phyloP scores from a whole-genome alignment of 2,113 vertebrate genomes.

The Larimichthys crocea region DNA sequence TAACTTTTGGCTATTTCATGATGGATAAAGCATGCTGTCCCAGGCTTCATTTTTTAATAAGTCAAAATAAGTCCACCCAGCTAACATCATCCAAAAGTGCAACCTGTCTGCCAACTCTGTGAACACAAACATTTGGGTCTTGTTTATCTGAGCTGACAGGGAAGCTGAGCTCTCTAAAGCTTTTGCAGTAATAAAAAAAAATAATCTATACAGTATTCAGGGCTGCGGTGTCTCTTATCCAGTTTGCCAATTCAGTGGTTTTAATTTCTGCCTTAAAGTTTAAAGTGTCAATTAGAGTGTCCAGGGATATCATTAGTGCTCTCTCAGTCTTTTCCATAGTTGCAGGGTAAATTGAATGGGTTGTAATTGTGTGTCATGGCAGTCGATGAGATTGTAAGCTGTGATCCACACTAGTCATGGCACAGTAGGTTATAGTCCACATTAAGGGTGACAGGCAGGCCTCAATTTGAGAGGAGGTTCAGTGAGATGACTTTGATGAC shows the following conservation, averaged over 20 bases:
- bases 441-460: constrained; percentile 46
- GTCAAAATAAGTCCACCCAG: not conserved
- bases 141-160: constrained; percentile 47
- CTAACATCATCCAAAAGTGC: constrained; percentile 20
- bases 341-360: constrained; percentile 60
- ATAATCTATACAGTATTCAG: constrained; percentile 18
- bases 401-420: constrained; percentile 54
- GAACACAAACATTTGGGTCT: constrained; percentile 26
- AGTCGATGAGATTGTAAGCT: constrained; percentile 50
- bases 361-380: constrained; percentile 64
- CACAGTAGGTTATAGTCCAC: constrained; percentile 39
- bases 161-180: constrained; percentile 19
- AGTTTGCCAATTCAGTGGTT: constrained; percentile 70
- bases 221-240: constrained; percentile 24
- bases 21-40: constrained; percentile 19
- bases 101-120: constrained; percentile 29
- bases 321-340: constrained; percentile 59
- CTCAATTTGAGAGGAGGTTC: constrained; percentile 4
- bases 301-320: constrained; percentile 66
- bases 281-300: constrained; percentile 67
- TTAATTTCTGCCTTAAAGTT: constrained; percentile 67
- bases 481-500: too few species aligned
- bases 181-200: not conserved
- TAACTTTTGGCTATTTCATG: not conserved
- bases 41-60: constrained; percentile 26